phyloP scores from a whole-genome alignment of 1,140 invertebrate species.

The Heliconius congener region DNA sequence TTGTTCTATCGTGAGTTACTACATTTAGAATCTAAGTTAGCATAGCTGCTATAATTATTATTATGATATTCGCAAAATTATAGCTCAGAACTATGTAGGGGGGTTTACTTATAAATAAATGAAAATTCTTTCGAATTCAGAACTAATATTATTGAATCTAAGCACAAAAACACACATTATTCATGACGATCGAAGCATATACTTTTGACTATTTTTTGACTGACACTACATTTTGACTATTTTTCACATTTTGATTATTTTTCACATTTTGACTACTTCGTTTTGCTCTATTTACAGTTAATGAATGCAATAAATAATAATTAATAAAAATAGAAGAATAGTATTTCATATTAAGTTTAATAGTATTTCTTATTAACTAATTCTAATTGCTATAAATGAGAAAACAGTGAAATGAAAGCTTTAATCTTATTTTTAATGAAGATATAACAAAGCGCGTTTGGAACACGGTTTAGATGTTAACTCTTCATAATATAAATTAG shows the following conservation, averaged over 20 bases:
- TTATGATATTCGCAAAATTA: background rate
- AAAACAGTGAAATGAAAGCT: background rate
- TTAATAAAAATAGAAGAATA: background rate
- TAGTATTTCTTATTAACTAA: background rate
- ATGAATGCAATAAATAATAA: background rate
- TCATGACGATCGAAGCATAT: background rate
- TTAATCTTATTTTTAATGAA: slow-evolving; percentile 11
- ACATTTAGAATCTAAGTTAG: background rate
- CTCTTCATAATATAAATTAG: background rate
- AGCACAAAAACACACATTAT: background rate
- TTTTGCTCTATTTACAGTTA: background rate
- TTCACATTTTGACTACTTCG: too few species aligned
- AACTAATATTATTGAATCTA: too few species aligned
- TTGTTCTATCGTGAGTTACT: background rate
- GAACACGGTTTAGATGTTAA: background rate
- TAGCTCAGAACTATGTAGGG: background rate
- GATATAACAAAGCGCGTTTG: background rate
- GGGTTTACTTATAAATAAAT: background rate
- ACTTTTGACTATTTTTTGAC: too few species aligned
- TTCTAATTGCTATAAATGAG: slow-evolving; percentile 7
- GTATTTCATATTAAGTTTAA: background rate
- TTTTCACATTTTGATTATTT: background rate
- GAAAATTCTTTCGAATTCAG: too few species aligned
- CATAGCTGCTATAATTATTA: background rate
- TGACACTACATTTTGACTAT: too few species aligned